Evolutionary conservation across 2,797 vertebrate genomes (phyloP).

Genomic region (Lacerta viridis): DNA sequence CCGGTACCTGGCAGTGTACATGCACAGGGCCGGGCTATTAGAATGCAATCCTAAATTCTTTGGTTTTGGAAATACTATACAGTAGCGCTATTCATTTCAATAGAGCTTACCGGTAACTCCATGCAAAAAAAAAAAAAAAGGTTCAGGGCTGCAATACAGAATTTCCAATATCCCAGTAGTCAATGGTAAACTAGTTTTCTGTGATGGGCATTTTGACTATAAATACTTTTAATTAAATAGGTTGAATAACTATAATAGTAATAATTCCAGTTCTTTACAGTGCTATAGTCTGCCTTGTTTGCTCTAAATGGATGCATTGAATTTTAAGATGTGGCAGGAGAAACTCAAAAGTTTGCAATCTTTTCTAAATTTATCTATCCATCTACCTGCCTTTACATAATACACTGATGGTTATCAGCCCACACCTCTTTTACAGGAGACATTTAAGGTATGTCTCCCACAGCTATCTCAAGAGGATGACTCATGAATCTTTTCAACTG

Average conservation of each 20-base stretch:
- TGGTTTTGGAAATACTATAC: neutral
- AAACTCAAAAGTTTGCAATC: neutral
- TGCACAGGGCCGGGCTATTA: neutral
- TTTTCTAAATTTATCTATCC: neutral
- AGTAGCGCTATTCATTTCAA: neutral
- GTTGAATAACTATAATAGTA: neutral
- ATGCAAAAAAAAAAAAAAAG: neutral
- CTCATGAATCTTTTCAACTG: slow-evolving; percentile 7
- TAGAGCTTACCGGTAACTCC: too few species aligned
- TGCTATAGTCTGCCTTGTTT: neutral
- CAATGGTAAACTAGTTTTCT: neutral
- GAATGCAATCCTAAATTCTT: neutral
- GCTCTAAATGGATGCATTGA: neutral
- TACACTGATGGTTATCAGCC: neutral
- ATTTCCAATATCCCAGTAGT: neutral
- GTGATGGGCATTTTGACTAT: neutral
- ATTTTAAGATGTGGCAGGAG: neutral
- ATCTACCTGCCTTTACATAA: neutral
- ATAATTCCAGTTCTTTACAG: neutral
- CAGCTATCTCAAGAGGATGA: neutral
- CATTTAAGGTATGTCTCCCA: neutral
- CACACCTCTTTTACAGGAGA: neutral
- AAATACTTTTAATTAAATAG: neutral
- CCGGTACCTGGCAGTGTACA: neutral
- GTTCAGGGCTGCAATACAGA: neutral